Conservation (phyloP, 2,888 invertebrate species). For the Volucella inflata region DNA sequence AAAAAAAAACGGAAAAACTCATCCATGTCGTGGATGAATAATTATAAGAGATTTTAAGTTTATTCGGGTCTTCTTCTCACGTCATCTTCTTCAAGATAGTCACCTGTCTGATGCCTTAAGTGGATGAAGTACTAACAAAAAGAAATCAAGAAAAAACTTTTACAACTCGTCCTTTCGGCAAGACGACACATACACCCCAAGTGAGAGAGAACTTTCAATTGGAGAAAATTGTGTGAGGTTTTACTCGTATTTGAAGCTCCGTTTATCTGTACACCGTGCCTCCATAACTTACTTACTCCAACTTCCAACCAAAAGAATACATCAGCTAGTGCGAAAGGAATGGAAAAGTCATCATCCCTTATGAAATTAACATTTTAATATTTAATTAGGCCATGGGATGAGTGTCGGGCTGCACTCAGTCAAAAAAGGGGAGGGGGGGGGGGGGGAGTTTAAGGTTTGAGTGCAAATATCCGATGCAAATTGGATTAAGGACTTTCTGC, state of each 20-base stretch:
- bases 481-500: conserved; percentile 70
- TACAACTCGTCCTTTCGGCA: conserved; percentile 1
- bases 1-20: conserved; percentile 21
- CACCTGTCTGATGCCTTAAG: conserved; percentile 51
- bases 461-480: conserved; percentile 70
- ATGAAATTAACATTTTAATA: conserved; percentile 75
- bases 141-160: conserved; percentile 8
- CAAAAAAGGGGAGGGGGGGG: background rate
- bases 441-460: conserved; percentile 51
- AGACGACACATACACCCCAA: conserved; percentile 13
- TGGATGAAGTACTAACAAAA: conserved; percentile 19
- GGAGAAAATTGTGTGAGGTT: conserved; percentile 32
- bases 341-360: conserved; percentile 71
- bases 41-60: conserved; percentile 61
- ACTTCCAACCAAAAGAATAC: conserved; percentile 18
- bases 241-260: background rate
- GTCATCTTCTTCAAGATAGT: conserved; percentile 11
- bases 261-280: too few species aligned
- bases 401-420: background rate
- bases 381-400: conserved; percentile 65
- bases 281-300: too few species aligned
- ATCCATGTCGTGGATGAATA: conserved; percentile 54
- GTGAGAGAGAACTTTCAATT: conserved; percentile 58
- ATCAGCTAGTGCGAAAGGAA: conserved; percentile 63
- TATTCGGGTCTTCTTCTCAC: conserved; percentile 14